Evolutionary conservation across 2,888 invertebrate species (phyloP).

Genomic region (Deilephila porcellus): DNA sequence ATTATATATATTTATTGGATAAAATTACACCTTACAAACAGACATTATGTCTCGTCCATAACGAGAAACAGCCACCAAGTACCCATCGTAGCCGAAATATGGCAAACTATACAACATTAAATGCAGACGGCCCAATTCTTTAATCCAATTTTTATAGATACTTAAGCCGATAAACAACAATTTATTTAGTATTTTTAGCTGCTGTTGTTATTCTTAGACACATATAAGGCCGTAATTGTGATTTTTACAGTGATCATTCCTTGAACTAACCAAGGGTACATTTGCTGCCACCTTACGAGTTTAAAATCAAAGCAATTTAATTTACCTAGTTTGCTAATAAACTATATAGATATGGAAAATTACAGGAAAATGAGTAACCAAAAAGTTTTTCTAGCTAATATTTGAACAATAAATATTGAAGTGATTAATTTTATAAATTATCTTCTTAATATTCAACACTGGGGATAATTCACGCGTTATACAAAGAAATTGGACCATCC

Average conservation of each 20-base stretch:
- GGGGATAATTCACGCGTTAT: conserved; percentile 26
- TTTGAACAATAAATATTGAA: conserved; percentile 7
- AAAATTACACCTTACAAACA: conserved; percentile 79
- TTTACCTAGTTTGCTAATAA: neutral
- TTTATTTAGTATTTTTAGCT: conserved; percentile 29
- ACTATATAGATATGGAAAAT: neutral
- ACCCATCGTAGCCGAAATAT: conserved; percentile 71
- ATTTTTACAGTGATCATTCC: neutral
- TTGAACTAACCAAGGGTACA: neutral
- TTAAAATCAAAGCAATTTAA: neutral
- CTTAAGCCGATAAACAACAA: conserved; percentile 25
- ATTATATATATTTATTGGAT: conserved; percentile 74
- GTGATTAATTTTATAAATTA: conserved; percentile 30
- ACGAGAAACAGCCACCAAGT: conserved; percentile 73
- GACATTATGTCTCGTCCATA: conserved; percentile 66
- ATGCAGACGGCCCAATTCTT: conserved; percentile 67
- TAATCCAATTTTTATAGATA: conserved; percentile 29
- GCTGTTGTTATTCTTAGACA: conserved; percentile 33
- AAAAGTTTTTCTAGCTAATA: neutral
- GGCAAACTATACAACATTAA: conserved; percentile 59
- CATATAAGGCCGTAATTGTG: conserved; percentile 10
- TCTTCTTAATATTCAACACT: conserved; percentile 17
- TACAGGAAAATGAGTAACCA: neutral
- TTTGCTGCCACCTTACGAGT: conserved; percentile 14
- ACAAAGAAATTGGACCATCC: conserved; percentile 65